Conservation (phyloP, 2,797 vertebrate genomes). For the Podargus strigoides region DNA sequence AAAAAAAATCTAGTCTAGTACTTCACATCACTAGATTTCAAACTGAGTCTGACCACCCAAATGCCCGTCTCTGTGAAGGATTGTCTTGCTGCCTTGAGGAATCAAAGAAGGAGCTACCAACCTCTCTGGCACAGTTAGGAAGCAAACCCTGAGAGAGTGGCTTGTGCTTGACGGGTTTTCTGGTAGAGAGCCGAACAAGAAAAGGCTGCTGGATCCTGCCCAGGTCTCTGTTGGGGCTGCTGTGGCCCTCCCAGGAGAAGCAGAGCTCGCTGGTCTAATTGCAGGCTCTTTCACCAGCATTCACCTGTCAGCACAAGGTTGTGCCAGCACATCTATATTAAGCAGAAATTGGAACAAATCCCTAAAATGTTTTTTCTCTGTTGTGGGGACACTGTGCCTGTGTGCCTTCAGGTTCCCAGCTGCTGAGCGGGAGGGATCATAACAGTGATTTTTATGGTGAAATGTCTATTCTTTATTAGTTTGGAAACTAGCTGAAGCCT, state of each 20-base stretch:
- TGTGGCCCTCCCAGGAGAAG: not conserved
- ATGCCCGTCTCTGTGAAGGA: not conserved
- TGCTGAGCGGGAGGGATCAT: not conserved
- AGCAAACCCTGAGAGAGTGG: not conserved
- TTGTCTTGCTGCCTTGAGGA: not conserved
- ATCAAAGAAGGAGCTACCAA: not conserved
- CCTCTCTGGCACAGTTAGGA: not conserved
- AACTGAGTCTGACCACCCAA: not conserved
- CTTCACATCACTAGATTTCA: not conserved
- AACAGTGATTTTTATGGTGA: not conserved
- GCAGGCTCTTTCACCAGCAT: not conserved
- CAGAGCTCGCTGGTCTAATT: not conserved
- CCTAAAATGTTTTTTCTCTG: not conserved
- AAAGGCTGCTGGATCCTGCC: not conserved
- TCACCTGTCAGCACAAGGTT: constrained; percentile 22
- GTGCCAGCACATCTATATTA: constrained; percentile 38
- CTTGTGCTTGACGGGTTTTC: not conserved
- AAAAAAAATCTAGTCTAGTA: not conserved
- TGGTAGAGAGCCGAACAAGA: not conserved
- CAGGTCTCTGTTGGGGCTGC: not conserved
- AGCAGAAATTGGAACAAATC: not conserved
- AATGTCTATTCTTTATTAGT: not conserved
- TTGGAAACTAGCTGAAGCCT: not conserved
- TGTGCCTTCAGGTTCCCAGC: not conserved
- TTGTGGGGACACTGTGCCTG: not conserved